phyloP scores from a whole-genome alignment of 2,113 vertebrate genomes.

The Mormoops blainvillei region DNA sequence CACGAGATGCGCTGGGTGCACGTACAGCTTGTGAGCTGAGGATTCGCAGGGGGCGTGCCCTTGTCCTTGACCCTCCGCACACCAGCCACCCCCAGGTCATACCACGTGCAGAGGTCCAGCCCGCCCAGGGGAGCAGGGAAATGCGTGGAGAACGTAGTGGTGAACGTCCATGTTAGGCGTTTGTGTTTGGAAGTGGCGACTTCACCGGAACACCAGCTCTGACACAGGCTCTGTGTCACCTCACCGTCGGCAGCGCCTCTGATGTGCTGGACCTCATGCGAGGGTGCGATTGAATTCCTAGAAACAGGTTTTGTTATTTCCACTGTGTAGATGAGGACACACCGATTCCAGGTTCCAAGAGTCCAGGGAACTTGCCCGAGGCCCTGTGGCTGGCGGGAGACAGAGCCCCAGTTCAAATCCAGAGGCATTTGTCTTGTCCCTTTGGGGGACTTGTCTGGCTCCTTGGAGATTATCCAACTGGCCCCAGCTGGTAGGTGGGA shows the following conservation, averaged over 20 bases:
- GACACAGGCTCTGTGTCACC: not conserved
- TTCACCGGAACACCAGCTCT: not conserved
- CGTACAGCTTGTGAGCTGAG: conserved; percentile 20
- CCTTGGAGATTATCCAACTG: not conserved
- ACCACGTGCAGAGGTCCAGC: not conserved
- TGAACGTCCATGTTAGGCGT: not conserved
- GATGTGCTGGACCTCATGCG: not conserved
- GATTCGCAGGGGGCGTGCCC: not conserved
- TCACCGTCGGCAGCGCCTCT: not conserved
- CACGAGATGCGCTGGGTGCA: not conserved
- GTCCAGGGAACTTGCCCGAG: not conserved
- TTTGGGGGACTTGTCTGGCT: not conserved
- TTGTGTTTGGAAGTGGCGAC: not conserved
- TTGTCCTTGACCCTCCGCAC: not conserved
- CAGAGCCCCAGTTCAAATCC: not conserved
- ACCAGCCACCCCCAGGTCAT: not conserved
- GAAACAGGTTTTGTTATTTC: not conserved
- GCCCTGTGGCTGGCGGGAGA: not conserved
- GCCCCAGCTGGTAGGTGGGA: not conserved
- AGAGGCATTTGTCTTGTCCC: not conserved
- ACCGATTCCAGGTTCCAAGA: not conserved
- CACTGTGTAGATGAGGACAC: not conserved
- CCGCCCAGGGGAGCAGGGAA: not conserved
- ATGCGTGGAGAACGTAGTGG: not conserved
- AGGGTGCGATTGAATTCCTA: not conserved